Conservation (phyloP, 2,113 vertebrate species). For the Percopsis transmontana region DNA sequence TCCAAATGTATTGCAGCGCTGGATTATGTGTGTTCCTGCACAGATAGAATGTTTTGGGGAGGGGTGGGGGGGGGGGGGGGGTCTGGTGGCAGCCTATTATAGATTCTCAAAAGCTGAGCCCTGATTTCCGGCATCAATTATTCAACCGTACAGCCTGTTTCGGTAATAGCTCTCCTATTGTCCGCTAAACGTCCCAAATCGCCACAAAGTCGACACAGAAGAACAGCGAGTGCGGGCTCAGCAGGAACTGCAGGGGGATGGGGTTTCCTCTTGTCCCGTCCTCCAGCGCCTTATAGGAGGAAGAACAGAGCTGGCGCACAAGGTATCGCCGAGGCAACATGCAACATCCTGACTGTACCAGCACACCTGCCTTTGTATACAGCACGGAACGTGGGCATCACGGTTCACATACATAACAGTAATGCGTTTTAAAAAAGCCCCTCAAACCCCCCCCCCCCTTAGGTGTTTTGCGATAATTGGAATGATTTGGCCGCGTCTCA, state of each 20-base stretch:
- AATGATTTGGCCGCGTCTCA: too few species aligned
- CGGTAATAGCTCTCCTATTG: conserved; percentile 66
- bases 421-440: too few species aligned
- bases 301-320: conserved; percentile 1
- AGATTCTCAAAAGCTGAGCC: conserved; percentile 63
- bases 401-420: too few species aligned
- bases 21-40: conserved; percentile 45
- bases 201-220: conserved; percentile 39
- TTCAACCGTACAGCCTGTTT: conserved; percentile 71
- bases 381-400: too few species aligned
- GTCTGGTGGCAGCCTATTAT: conserved; percentile 40
- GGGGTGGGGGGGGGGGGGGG: conserved; percentile 16
- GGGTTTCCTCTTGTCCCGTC: conserved; percentile 77
- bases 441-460: too few species aligned
- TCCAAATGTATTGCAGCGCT: conserved; percentile 40
- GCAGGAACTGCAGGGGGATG: conserved; percentile 52
- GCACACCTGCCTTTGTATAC: too few species aligned
- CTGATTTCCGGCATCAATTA: conserved; percentile 73
- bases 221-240: conserved; percentile 42
- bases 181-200: conserved; percentile 65
- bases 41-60: conserved; percentile 33
- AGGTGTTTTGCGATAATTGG: too few species aligned
- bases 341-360: too few species aligned
- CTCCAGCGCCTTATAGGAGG: background rate
- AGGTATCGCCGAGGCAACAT: too few species aligned